Base-by-base conservation (phyloP, 2,888 invertebrate species). In the Stomorhina lunata region DNA sequence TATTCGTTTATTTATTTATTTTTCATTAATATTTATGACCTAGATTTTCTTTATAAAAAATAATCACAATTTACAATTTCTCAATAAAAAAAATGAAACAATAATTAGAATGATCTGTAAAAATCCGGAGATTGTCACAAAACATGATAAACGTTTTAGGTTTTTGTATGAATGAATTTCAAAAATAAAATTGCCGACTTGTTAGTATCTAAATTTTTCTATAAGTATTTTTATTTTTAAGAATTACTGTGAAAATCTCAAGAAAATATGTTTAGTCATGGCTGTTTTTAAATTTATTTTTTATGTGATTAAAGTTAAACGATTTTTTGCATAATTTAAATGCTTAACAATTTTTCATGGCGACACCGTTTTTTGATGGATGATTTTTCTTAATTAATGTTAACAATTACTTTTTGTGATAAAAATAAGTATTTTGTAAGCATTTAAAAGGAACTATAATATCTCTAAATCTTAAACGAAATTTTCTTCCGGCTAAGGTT, bases 11-110 rank as follows among this genome's bases (percentile, higher is more conserved):
- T 43, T 15, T 43, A 43, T 15, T 53, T 29, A 29, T 29, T 53
- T 12, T 57, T 40, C 20, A 76, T 66, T 34, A 66, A 76, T 76
- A 76, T 66, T 48, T 66, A 66, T 76, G 57, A 59, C 37, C 59
- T 34, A 48, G n/a, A 59, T 66, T 59, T 66, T 57, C 32, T 45
- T 55, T 2, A 29, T 40, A 40, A 57, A 71, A 61, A 27, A 48
- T 65, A 65, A 37, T 50, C 22, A 32, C n/a, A 27, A 65, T 17
- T n/a, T n/a, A n/a, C n/a, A n/a, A 48, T 57, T 66, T 75, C 29
- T 55, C 12, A 32, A 61, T 29, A 55, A 73, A 63, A 32, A 10
- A 40, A 3, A 55, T n/a, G n/a, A n/a, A n/a, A n/a, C n/a, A n/a
- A n/a, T n/a, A n/a, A n/a, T n/a, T n/a, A n/a, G 20, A 43, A 10